A percentile compares a stretch with the other conserved stretches of the same genome.
These are phyloP conservation scores for Hepsetus odoe DNA, from an alignment of 2,113 vertebrate genomes.

Conservation along the genomic window DNA sequence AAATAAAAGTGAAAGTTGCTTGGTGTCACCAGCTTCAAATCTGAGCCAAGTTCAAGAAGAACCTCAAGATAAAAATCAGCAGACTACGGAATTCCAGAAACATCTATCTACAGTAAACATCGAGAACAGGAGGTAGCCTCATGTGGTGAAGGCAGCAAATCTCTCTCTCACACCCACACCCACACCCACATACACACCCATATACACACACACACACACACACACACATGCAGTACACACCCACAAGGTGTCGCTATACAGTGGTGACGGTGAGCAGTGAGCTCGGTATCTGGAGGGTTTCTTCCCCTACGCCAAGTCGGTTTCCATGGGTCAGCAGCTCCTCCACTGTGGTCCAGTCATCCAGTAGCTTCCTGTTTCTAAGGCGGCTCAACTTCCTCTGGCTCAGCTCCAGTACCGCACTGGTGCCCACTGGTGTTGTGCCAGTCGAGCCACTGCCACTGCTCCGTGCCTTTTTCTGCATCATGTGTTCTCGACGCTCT, in stretches of 20 bases:
- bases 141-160: conserved; percentile 55
- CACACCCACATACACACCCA: conserved; percentile 20
- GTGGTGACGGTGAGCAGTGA: conserved; percentile 79
- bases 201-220: conserved; percentile 22
- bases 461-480: conserved; percentile 67
- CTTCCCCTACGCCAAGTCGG: conserved; percentile 61
- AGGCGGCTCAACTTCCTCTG: conserved; percentile 76
- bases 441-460: background rate
- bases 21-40: conserved; percentile 1
- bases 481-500: conserved; percentile 74
- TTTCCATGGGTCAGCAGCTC: conserved; percentile 77
- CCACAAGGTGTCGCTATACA: conserved; percentile 57
- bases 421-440: conserved; percentile 41
- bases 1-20: background rate
- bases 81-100: conserved; percentile 42
- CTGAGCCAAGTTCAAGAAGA: conserved; percentile 35
- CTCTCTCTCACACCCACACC: conserved; percentile 28
- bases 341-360: conserved; percentile 82
- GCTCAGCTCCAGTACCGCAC: conserved; percentile 73
- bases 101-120: conserved; percentile 67
- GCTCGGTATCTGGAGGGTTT: conserved; percentile 63
- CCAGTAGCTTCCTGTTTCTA: conserved; percentile 76
- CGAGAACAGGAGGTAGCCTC: conserved; percentile 55
- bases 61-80: conserved; percentile 28
- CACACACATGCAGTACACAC: conserved; percentile 24